A percentile compares a stretch with the other conserved stretches of the same genome.
These are phyloP conservation scores for Nyctibius bracteatus DNA, from an alignment of 2,113 vertebrate genomes.

Conservation along the genomic window DNA sequence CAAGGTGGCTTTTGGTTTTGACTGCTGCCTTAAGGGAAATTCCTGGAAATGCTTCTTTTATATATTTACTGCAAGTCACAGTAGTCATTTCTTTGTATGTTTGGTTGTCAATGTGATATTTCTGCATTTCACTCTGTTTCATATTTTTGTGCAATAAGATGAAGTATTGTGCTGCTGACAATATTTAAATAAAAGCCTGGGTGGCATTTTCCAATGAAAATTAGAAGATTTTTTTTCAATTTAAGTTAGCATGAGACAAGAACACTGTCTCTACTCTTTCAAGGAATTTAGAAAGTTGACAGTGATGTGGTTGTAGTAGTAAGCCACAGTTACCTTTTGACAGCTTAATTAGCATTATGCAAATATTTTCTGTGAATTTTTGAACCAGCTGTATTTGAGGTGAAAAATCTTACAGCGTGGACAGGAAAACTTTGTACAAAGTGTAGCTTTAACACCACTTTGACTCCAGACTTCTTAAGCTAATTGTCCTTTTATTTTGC, in stretches of 20 bases:
- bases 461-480: slow-evolving; percentile 43
- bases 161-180: background rate
- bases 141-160: background rate
- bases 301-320: background rate
- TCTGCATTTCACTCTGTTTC: background rate
- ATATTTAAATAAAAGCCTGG: background rate
- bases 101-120: background rate
- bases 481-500: slow-evolving; percentile 66
- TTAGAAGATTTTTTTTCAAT: background rate
- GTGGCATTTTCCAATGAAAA: slow-evolving; percentile 4
- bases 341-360: slow-evolving; percentile 65
- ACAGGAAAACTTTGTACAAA: slow-evolving; percentile 36
- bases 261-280: background rate
- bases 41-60: background rate
- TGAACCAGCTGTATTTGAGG: slow-evolving; percentile 24
- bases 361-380: slow-evolving; percentile 58
- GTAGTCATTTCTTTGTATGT: background rate
- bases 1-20: background rate
- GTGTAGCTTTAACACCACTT: slow-evolving; percentile 17
- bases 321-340: slow-evolving; percentile 52
- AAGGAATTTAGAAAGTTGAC: slow-evolving; percentile 33
- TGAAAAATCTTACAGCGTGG: slow-evolving; percentile 3
- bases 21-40: background rate
- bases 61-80: background rate
- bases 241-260: slow-evolving; percentile 4